phyloP scores from a whole-genome alignment of 1,140 invertebrate genomes.

The Aricia agestis region DNA sequence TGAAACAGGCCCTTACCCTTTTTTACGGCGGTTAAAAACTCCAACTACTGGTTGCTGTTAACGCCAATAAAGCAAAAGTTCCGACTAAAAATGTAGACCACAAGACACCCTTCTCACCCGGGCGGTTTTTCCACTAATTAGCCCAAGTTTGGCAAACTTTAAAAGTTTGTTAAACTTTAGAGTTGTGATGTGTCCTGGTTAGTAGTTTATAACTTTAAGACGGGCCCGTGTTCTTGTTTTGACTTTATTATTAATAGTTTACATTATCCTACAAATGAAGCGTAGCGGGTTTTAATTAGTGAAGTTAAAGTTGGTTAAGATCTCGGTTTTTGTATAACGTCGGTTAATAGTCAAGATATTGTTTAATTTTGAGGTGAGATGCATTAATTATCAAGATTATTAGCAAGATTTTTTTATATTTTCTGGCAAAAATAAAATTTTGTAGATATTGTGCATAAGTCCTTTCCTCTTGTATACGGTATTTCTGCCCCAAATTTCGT shows the following conservation, averaged over 20 bases:
- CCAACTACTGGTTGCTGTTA: neutral
- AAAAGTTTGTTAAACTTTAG: neutral
- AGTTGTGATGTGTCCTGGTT: conserved; percentile 9
- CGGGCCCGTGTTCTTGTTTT: conserved; percentile 6
- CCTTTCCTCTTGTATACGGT: no score
- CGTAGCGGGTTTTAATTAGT: neutral
- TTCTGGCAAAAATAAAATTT: neutral
- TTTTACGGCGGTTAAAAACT: neutral
- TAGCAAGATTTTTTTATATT: neutral
- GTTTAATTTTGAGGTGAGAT: neutral
- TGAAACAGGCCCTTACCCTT: no score
- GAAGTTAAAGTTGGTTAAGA: neutral
- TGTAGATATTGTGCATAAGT: no score
- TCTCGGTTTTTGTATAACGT: neutral
- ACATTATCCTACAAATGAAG: conserved; percentile 2
- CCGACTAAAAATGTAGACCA: neutral
- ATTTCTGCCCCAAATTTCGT: no score
- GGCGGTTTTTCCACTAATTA: conserved; percentile 10
- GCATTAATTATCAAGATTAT: neutral
- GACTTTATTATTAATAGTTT: conserved; percentile 14
- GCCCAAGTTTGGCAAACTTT: neutral
- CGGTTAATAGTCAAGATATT: neutral
- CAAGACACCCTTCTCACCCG: neutral
- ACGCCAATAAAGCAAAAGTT: neutral
- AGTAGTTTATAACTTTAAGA: conserved; percentile 5